Percentiles rank a stretch among this genome's conserved stretches.
These are phyloP conservation scores for Phyllostomus discolor DNA, from an alignment of 2,113 vertebrate species.

Conservation along the genomic window DNA sequence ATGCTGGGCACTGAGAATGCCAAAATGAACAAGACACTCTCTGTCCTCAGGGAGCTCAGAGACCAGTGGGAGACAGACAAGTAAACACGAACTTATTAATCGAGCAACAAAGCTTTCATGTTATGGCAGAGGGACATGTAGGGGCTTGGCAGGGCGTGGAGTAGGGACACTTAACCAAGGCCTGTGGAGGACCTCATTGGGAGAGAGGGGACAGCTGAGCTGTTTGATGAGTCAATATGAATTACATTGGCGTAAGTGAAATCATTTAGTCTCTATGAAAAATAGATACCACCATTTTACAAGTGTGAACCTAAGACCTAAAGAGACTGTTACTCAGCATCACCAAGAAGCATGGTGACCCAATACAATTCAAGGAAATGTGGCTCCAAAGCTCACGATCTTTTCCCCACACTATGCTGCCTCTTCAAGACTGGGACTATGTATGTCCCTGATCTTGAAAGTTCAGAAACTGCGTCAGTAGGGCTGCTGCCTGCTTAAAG, in stretches of 20 bases:
- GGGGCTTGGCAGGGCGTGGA: neutral
- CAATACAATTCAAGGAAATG: too few relatives aligned
- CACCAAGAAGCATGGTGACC: neutral
- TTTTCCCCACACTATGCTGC: rapidly evolving
- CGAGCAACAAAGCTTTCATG: neutral
- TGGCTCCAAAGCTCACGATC: neutral
- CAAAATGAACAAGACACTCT: neutral
- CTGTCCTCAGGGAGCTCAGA: neutral
- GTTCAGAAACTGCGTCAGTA: neutral
- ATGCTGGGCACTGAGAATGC: neutral
- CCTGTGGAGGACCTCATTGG: neutral
- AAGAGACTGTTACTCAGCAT: neutral
- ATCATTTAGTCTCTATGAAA: neutral
- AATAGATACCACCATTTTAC: neutral
- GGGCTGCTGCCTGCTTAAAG: neutral
- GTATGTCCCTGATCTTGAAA: neutral
- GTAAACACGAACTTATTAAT: neutral
- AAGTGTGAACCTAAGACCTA: neutral
- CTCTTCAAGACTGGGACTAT: neutral
- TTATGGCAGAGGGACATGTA: neutral
- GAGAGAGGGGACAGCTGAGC: neutral
- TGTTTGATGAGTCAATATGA: neutral
- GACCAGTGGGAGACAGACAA: neutral
- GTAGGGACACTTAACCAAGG: neutral
- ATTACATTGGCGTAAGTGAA: neutral